These are phyloP conservation scores for Yponomeuta sedellus DNA, from an alignment of 2,888 invertebrate species.

Conservation along the genomic window DNA sequence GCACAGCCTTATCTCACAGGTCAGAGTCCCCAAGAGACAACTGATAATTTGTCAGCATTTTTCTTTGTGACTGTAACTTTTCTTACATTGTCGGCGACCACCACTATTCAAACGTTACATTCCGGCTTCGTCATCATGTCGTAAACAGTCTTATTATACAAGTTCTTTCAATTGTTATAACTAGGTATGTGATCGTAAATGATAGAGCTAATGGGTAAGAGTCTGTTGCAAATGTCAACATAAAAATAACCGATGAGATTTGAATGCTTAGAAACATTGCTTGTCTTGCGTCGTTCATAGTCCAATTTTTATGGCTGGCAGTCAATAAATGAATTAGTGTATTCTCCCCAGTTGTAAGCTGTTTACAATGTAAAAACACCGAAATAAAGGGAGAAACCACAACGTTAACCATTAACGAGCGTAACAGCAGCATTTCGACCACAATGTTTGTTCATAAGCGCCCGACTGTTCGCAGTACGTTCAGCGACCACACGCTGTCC, in stretches of 20 bases:
- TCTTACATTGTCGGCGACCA: neutral
- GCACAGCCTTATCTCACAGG: neutral
- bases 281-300: neutral
- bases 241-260: neutral
- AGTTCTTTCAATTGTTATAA: no score
- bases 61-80: neutral
- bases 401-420: constrained; percentile 42
- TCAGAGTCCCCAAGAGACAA: neutral
- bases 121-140: no score
- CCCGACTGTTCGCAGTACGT: constrained; percentile 37
- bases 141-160: no score
- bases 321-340: neutral
- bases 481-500: constrained; percentile 19
- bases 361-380: neutral
- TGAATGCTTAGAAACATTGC: neutral
- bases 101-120: no score
- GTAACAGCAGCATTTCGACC: constrained; percentile 37
- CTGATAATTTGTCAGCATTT: constrained; percentile 11
- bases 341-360: neutral
- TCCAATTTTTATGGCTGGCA: neutral
- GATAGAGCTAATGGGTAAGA: no score
- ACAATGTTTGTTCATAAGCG: constrained; percentile 27
- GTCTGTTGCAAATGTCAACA: neutral
- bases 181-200: no score
- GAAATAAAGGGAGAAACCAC: constrained; percentile 21